Base-by-base conservation (phyloP, 2,113 vertebrate genomes). In the Zingel zingel region DNA sequence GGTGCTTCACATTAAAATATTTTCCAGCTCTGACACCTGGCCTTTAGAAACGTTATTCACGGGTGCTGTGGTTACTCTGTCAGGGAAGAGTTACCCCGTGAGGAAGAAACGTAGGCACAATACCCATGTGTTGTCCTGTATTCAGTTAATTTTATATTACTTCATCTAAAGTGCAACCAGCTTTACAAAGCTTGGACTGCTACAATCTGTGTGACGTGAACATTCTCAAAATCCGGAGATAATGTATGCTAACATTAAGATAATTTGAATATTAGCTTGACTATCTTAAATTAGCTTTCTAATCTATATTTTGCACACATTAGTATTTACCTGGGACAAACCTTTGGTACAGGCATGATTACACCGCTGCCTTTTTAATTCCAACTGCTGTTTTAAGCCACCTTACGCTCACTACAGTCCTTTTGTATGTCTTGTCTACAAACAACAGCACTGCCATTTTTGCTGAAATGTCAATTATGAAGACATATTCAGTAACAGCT, bases 391-490 rank as follows among this genome's bases (percentile, higher is more conserved):
- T 59, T 59, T 43, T 59, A 12, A 10, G 16, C 13, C 19, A 10
- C 1, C 30, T 71, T n/a, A 21, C 56, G 21, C 39, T 65, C 36
- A 36, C 9, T 10, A 4, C 15, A 66, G 64, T 45, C 62, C 3
- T 68, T 70, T 30, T 65, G 23, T 79, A n/a, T 39, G 19, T 45
- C 79, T 18, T 65, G 5, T 57, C 43, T 33, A 71, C 16, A 65
- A 64, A 74, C 16, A 71, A 27, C 54, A 54, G 33, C 21, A 21
- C 21, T 27, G 33, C 13, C 48, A 45, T 63, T 65, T 58, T 74
- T 74, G 53, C 19, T 56, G 9, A 77, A 74, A 73, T 89, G 56
- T 77, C 73, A 78, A 39, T 57, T 33, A 67, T n/a, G 50, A 68
- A 59, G 68, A 43, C 11, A 3, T 65, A 51, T 47, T 56, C 6